Evolutionary conservation across 64 coral and sea anemone species (phyloP), one percentile per base, ranked within the genome.

Genomic region (Montipora capricornis): DNA sequence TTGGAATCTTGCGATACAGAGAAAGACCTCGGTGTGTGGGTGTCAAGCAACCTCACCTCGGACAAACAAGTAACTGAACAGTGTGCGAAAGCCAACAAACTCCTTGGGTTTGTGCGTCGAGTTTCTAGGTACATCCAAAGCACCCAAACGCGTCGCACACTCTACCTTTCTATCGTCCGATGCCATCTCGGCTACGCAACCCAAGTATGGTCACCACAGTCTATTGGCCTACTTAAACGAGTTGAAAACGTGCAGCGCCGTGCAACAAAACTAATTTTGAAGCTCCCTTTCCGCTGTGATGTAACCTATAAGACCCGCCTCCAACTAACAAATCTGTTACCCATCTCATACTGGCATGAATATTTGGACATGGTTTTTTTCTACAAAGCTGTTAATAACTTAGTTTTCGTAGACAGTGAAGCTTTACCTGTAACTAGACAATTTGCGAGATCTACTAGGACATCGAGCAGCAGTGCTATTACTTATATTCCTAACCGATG

Each of bases 171-270:
- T 66, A 71, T 92, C 20, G 80, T 84, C 9, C 80, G 68, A 20
- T 78, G 50, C 15, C 78, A 83, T 46, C 69, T 90, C 57, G 88
- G 60, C 57, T 81, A 91, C 0, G 62, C 89, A 66, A 67, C 89
- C 19, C 78, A 93, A 87, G 73, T 93, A 75, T 93, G 90, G 90
- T 80, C 90, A 17, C 91, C 91, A 74, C 91, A 93, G 82, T 73
- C 81, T 11, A 93, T 6, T 48, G 81, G 51, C 15, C 73, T 93
- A 20, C 45, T 82, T n/a, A 68, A 86, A 87, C 76, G 64, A 80
- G 26, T 80, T 64, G 88, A 90, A 80, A 78, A 69, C 46, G 75
- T 90, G 52, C 88, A 90, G 52, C 20, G 73, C 11, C 88, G 76
- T 44, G 74, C 88, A n/a, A 79, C 76, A 19, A 90, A 90, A 75